Evolutionary conservation across 2,888 invertebrate genomes (phyloP).

Genomic region (Mantis religiosa): DNA sequence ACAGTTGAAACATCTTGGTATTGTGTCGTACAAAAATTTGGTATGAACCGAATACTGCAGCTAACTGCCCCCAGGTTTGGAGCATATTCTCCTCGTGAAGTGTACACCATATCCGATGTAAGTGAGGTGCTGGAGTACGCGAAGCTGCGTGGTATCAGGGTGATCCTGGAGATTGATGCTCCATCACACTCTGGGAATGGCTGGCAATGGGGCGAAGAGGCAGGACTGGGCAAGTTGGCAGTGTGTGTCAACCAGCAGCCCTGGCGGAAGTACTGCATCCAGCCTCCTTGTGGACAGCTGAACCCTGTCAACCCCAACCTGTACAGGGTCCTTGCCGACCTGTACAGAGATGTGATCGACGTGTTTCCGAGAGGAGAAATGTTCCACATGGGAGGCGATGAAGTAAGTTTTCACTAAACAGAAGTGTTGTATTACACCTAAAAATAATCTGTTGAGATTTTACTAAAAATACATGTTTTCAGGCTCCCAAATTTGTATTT

Average conservation of each 20-base stretch:
- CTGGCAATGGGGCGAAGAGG: conserved; percentile 73
- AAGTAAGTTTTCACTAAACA: conserved; percentile 56
- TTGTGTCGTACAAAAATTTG: too few species aligned
- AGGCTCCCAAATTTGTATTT: too few species aligned
- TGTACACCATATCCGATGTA: conserved; percentile 65
- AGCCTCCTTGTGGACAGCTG: conserved; percentile 82
- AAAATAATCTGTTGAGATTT: too few species aligned
- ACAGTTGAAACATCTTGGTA: too few species aligned
- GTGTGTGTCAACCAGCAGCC: conserved; percentile 74
- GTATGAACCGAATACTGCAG: neutral
- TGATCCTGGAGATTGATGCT: conserved; percentile 84
- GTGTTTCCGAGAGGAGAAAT: conserved; percentile 53
- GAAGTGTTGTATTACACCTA: too few species aligned
- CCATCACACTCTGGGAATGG: conserved; percentile 83
- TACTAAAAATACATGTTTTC: too few species aligned
- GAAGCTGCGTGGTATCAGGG: conserved; percentile 71
- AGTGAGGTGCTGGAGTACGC: conserved; percentile 67
- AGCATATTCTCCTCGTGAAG: conserved; percentile 64
- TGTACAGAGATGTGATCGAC: conserved; percentile 66
- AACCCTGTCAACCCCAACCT: conserved; percentile 72
- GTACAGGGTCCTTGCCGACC: conserved; percentile 60
- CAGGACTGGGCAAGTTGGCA: conserved; percentile 69
- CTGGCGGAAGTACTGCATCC: conserved; percentile 69
- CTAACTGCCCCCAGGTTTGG: conserved; percentile 55
- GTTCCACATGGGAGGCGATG: conserved; percentile 83